Evolutionary conservation across 2,797 vertebrate genomes (phyloP), one percentile per base, ranked within the genome.

Genomic region (Scolopax rusticola): DNA sequence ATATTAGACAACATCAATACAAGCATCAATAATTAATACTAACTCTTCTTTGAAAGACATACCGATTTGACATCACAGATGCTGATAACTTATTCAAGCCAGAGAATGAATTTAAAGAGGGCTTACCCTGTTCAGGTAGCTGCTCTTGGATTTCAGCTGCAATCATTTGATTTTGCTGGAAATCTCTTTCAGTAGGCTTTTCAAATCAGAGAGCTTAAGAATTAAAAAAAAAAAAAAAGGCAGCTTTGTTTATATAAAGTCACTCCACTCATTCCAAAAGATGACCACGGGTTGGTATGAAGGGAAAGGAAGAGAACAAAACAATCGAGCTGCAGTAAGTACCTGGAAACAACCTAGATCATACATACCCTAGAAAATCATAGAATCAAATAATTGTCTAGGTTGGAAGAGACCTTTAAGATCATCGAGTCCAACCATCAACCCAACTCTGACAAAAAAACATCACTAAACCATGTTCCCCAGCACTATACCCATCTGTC

Each of bases 121-220:
- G 40, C 89, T 94, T 93, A 93, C 94, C 73, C n/a, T 30, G 65
- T 69, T 92, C 69, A 27, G 15, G 75, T 64, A 73, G 68, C 57
- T 80, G 74, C 47, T 83, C 60, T 79, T 56, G 53, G 38, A 59
- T 89, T 74, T 85, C 84, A 76, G 63, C 9, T 71, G 50, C 41
- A 73, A 60, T 97, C 85, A 97, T 75, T 95, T 97, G 51, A 97
- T 94, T 93, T 87, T 98, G 95, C 70, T 97, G 45, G 97, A 95
- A 74, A 98, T 97, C 93, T 98, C 98, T 93, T 98, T 98, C 91
- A 98, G 97, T 74, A 98, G 97, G 60, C 96, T 61, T 89, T 98
- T 98, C 94, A 98, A 97, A 84, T 98, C 98, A 41, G 97, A 98
- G 11, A 98, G 93, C 98, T 98, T 70, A 54, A 78, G n/a, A 64